Base-by-base conservation (phyloP, 2,113 vertebrate species). In the Marcusenius ussheri region DNA sequence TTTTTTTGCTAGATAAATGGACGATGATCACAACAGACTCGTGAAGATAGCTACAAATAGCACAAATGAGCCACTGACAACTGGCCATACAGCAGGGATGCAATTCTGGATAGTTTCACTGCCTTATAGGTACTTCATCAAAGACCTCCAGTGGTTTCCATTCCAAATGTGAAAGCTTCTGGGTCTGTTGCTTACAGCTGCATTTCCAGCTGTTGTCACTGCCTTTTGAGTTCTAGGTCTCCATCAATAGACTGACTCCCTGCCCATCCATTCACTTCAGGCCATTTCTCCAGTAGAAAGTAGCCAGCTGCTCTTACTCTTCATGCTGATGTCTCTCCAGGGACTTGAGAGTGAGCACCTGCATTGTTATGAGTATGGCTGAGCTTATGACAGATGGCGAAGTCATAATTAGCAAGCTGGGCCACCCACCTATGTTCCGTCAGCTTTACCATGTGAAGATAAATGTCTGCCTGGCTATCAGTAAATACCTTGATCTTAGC, bases 391-490 rank as follows among this genome's bases (percentile, higher is more conserved):
- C 74, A 80, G 74, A 80, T 39, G 74, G 74, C 3, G 35, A 80
- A 39, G 74, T 42, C 74, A 42, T 80, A 80, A 80, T 80, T 80
- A 80, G 74, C 74, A 80, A 80, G 74, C 74, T 42, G 74, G 74
- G 74, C 35, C 35, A 42, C 74, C 74, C 74, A 80, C 74, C 74
- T 80, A 19, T 19, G 74, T 80, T 42, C 74, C 0, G 70, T 77
- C 70, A 77, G 35, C 70, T 77, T 39, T 39, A 77, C 70, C 70
- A 77, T 39, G 11, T 17, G 31, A 77, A 77, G 35, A 77, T 77
- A 9, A 77, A 77, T 77, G 35, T 39, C 27, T 77, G 70, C 27
- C 11, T 17, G 70, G 27, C 35, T 39, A 39, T 77, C 27, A 77
- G 70, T 77, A 24, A 77, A 77, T 39, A 39, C 70, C 70, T 77